A percentile compares a stretch with the other conserved stretches of the same genome.
These are phyloP conservation scores for Chondrosia reniformis DNA, from an alignment of 37 sponge, comb jelly and placozoan species.

Conservation along the genomic window DNA sequence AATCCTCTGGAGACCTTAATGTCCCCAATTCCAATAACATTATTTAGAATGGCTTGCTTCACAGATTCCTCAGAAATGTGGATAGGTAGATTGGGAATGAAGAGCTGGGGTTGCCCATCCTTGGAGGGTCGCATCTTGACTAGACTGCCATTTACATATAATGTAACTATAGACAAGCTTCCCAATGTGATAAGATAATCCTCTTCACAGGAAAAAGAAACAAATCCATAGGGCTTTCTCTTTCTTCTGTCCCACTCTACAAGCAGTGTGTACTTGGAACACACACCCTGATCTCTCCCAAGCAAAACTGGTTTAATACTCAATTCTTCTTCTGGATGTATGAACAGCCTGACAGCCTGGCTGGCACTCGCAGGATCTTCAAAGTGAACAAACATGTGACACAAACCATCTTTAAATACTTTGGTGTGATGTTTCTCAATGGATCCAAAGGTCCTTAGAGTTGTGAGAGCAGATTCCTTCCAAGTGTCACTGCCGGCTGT, in stretches of 20 bases:
- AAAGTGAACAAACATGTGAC: constrained; percentile 31
- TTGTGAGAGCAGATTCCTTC: background rate
- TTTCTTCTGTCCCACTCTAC: constrained; percentile 50
- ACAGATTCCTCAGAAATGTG: constrained; percentile 27
- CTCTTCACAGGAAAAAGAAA: constrained; percentile 13
- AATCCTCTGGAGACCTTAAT: background rate
- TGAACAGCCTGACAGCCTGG: background rate
- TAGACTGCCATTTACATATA: background rate
- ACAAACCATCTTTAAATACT: background rate
- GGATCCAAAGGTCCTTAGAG: constrained; percentile 8
- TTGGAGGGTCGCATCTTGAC: constrained; percentile 27
- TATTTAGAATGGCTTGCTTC: constrained; percentile 2
- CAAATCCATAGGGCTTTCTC: constrained; percentile 30
- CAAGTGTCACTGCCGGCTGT: background rate
- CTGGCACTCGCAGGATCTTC: constrained; percentile 22
- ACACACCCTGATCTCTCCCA: background rate
- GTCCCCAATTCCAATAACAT: no score
- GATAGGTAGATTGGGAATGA: constrained; percentile 9
- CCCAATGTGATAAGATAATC: background rate
- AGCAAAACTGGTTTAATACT: background rate
- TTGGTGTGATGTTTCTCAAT: background rate
- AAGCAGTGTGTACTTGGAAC: constrained; percentile 22
- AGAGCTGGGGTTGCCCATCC: constrained; percentile 20
- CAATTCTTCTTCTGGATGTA: background rate
- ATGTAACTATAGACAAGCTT: background rate